phyloP scores from a whole-genome alignment of 2,888 invertebrate species.

The Cheilosia variabilis region DNA sequence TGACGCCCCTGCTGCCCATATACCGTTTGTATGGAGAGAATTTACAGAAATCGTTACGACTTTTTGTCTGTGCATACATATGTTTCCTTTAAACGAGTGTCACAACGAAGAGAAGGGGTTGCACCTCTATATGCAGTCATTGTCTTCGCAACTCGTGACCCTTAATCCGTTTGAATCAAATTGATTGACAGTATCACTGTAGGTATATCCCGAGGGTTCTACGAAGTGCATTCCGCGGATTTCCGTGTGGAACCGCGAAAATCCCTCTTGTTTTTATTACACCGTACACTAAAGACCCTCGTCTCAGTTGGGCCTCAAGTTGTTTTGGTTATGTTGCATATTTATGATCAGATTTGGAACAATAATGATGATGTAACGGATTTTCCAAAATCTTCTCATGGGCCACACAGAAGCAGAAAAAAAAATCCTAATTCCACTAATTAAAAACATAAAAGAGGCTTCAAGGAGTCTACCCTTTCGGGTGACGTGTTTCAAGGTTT shows the following conservation, averaged over 20 bases:
- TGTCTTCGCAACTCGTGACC: slow-evolving; percentile 41
- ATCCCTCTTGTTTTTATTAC: slow-evolving; percentile 4
- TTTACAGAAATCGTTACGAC: slow-evolving; percentile 1
- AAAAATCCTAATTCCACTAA: slow-evolving; percentile 40
- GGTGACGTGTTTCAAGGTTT: slow-evolving; percentile 45
- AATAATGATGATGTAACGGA: slow-evolving; percentile 67
- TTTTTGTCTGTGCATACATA: slow-evolving; percentile 3
- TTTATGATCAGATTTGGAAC: slow-evolving; percentile 63
- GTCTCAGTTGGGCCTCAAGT: slow-evolving; percentile 27
- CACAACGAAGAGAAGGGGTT: slow-evolving; percentile 36
- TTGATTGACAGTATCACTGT: slow-evolving; percentile 49
- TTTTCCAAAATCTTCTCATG: slow-evolving; percentile 59
- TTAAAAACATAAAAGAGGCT: slow-evolving; percentile 56
- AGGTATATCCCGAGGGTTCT: slow-evolving; percentile 15
- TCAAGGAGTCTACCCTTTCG: not conserved
- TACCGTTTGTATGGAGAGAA: not conserved
- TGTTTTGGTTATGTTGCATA: slow-evolving; percentile 63
- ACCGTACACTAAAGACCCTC: slow-evolving; percentile 22
- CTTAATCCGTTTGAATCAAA: slow-evolving; percentile 68
- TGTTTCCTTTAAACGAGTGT: slow-evolving; percentile 35
- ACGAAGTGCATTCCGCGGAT: slow-evolving; percentile 50
- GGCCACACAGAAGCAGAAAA: slow-evolving; percentile 38
- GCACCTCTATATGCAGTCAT: slow-evolving; percentile 24
- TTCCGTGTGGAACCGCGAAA: slow-evolving; percentile 56
- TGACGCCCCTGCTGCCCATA: slow-evolving; percentile 47